Base-by-base conservation (phyloP, 2,888 invertebrate genomes). In the Drosophila fulvimacula region DNA sequence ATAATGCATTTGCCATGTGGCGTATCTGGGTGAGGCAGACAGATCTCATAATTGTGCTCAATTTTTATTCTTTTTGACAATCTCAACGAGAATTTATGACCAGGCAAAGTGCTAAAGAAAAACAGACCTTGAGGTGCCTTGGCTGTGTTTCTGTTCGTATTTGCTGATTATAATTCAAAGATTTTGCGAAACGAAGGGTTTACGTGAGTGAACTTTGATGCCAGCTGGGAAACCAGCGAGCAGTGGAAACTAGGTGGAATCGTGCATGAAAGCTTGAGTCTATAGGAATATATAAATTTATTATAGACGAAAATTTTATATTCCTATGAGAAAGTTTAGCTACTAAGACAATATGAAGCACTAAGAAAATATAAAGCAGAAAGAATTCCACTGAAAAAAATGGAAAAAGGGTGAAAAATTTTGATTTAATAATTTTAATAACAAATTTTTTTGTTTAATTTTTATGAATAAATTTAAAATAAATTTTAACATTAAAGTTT, bases 1-100 rank as follows among this genome's bases (percentile, higher is more conserved):
- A 15, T 19, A n/a, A 56, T 64, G 69, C 55, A 62, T 62, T 79
- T 51, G 39, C 49, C 58, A 60, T 66, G 52, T 7, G 24, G 53
- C 55, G 46, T 79, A 69, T 66, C 75, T 74, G 76, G 80, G 80
- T 56, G 76, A 58, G 51, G 44, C 80, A 55, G 49, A 58, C 59
- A 63, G 57, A 57, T 53, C 71, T 67, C 67, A 79, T 79, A 77
- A 71, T 67, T 63, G 59, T 59, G 44, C 55, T 78, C 34, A 44
- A 30, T 49, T 30, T 57, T 44, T 57, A 19, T 57, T 44, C 21
- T 10, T 46, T 64, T 61, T 30, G 44, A 72, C 74, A 73, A 61
- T 57, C 57, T 34, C 11, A 10, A 42, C 48, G 24, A 46, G 32
- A 56, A 76, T 63, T 77, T 73, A 57, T 77, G 38, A 38, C 24